Evolutionary conservation across 2,888 invertebrate species (phyloP), one percentile per base, ranked within the genome.

Genomic region (Liopterus haemorrhoidalis): DNA sequence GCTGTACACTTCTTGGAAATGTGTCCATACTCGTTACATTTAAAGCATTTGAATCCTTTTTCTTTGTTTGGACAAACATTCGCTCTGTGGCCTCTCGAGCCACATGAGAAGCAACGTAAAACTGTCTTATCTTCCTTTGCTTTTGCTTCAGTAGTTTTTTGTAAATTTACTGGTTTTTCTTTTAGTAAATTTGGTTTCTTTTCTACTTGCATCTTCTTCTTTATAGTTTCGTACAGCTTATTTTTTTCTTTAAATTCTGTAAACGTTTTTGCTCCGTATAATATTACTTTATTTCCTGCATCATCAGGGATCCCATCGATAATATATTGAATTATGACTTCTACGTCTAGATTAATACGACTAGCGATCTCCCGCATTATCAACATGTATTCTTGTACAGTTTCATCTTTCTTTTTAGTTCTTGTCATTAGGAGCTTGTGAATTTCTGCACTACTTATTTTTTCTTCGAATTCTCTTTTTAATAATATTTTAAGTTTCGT

Each of bases 401-500:
- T 27, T 31, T 41, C 31, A 5, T 41, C 19, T 31, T 24, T 24
- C 14, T 31, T 30, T 41, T 27, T 19, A 6, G 5, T 2, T 19
- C 41, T 24, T 4, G 2, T 31, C 31, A 41, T 41, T 28, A 31
- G 19, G 3, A 16, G 19, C 8, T 21, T 31, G 18, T 41, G 35
- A 12, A 41, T 24, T 20, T 41, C 33, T 8, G 41, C 45, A 18
- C 33, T 33, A 24, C 16, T 25, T n/a, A 45, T 16, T 22, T 37
- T 38, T 16, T 14, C 30, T 24, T 39, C 11, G 41, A 35, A 42
- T 40, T 43, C 36, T 19, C 32, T 27, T 22, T 35, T 37, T 18
- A 42, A 31, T 21, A 27, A 11, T 15, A n/a, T 27, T 27, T 40
- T 52, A 9, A 37, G 21, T 48, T 28, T 41, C 6, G n/a, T 2